Percentiles rank a stretch among this genome's conserved stretches.
phyloP scores from a whole-genome alignment of 1,140 invertebrate species.

The Bombus balteatus region DNA sequence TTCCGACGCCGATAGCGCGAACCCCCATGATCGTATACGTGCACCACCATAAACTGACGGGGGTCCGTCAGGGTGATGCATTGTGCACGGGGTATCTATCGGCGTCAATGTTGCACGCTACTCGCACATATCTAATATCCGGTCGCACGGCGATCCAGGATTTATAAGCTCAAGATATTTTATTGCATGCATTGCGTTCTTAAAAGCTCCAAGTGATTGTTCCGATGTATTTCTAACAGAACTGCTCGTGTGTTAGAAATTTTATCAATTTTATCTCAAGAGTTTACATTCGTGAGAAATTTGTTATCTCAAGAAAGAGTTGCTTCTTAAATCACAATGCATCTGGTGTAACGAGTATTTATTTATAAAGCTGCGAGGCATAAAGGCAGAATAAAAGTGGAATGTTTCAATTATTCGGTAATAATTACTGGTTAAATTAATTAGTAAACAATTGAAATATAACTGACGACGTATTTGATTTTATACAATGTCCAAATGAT shows the following conservation, averaged over 20 bases:
- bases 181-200: background rate
- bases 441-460: background rate
- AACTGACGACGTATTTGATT: background rate
- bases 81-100: slow-evolving; percentile 32
- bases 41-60: slow-evolving; percentile 35
- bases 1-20: slow-evolving; percentile 51
- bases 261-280: background rate
- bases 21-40: slow-evolving; percentile 1
- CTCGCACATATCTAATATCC: slow-evolving; percentile 61
- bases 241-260: background rate
- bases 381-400: background rate
- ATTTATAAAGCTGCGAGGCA: background rate
- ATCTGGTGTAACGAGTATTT: background rate
- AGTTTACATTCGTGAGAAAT: background rate
- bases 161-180: slow-evolving; percentile 48
- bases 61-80: slow-evolving; percentile 13
- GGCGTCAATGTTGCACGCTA: slow-evolving; percentile 29
- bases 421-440: background rate
- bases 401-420: background rate
- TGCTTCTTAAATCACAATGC: background rate
- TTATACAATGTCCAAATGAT: background rate
- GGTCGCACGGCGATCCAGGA: slow-evolving; percentile 35
- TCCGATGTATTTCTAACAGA: background rate
- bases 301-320: background rate
- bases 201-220: background rate